Conservation (phyloP, 2,888 invertebrate genomes). For the Mayetiola destructor region DNA sequence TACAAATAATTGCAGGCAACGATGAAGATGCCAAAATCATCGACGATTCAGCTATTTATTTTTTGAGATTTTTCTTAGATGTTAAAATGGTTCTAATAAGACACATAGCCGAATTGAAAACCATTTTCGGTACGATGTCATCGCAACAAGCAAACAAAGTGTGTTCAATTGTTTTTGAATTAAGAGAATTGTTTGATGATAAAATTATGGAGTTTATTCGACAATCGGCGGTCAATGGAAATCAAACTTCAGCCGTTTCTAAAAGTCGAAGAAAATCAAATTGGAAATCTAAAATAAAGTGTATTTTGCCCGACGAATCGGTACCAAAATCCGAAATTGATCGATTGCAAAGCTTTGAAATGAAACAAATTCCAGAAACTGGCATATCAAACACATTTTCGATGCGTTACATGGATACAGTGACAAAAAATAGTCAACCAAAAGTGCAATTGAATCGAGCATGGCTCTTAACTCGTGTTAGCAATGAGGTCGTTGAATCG, state of each 20-base stretch:
- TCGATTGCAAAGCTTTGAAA: not conserved
- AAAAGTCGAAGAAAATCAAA: not conserved
- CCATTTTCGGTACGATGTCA: constrained; percentile 45
- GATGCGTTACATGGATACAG: constrained; percentile 24
- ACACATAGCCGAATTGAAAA: constrained; percentile 42
- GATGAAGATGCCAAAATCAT: constrained; percentile 44
- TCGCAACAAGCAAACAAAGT: constrained; percentile 41
- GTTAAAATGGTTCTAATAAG: constrained; percentile 41
- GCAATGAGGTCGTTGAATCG: constrained; percentile 44
- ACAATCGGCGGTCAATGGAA: not conserved
- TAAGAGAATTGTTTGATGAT: constrained; percentile 37
- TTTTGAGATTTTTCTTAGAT: constrained; percentile 46
- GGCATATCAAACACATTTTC: constrained; percentile 20
- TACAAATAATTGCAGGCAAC: not conserved
- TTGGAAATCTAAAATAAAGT: constrained; percentile 19
- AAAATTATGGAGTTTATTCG: constrained; percentile 32
- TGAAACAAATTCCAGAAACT: not conserved
- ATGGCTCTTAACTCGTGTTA: constrained; percentile 42
- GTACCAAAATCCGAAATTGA: not conserved
- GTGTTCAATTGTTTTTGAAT: constrained; percentile 41
- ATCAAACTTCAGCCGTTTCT: too few relatives aligned
- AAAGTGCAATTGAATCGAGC: constrained; percentile 32
- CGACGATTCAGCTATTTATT: constrained; percentile 47
- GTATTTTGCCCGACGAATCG: constrained; percentile 12
- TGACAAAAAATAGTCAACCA: constrained; percentile 18